Conservation (phyloP, 2,797 vertebrate species). For the Adelosebastes latens region DNA sequence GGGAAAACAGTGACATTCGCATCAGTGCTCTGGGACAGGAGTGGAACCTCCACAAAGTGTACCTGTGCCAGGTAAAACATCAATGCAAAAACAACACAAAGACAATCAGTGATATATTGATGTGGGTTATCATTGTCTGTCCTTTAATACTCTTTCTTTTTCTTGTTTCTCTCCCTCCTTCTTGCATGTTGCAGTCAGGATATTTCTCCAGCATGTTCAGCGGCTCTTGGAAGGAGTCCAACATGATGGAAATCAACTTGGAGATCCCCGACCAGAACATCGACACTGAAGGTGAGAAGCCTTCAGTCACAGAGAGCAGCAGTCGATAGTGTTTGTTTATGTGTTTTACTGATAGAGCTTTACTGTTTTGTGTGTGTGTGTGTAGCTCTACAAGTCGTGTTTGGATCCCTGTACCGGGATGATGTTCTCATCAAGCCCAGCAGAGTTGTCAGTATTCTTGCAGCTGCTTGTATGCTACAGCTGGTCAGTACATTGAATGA, state of each 20-base stretch:
- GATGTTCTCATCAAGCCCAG: conserved; percentile 97
- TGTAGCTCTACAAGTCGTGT: conserved; percentile 94
- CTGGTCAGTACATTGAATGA: conserved; percentile 85
- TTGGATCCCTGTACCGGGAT: conserved; percentile 96
- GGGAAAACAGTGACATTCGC: conserved; percentile 96
- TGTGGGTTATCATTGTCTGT: rapidly evolving
- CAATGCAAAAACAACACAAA: neutral
- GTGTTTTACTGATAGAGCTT: neutral
- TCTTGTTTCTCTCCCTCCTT: neutral
- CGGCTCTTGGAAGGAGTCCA: conserved; percentile 98
- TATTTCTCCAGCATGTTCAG: conserved; percentile 99
- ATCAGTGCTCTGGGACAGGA: conserved; percentile 96
- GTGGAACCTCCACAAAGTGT: conserved; percentile 98
- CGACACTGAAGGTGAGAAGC: conserved; percentile 91
- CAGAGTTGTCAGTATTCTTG: conserved; percentile 92
- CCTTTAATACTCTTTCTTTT: neutral
- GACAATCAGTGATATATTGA: neutral
- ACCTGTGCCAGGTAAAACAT: conserved; percentile 92
- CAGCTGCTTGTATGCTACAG: conserved; percentile 97
- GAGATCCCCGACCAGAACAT: conserved; percentile 99
- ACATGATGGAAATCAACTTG: conserved; percentile 93
- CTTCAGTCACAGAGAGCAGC: neutral
- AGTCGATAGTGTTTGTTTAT: neutral
- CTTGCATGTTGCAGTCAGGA: conserved; percentile 85
- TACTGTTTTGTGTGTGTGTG: neutral